phyloP scores from a whole-genome alignment of 2,113 vertebrate genomes.

The Hippocampus comes region DNA sequence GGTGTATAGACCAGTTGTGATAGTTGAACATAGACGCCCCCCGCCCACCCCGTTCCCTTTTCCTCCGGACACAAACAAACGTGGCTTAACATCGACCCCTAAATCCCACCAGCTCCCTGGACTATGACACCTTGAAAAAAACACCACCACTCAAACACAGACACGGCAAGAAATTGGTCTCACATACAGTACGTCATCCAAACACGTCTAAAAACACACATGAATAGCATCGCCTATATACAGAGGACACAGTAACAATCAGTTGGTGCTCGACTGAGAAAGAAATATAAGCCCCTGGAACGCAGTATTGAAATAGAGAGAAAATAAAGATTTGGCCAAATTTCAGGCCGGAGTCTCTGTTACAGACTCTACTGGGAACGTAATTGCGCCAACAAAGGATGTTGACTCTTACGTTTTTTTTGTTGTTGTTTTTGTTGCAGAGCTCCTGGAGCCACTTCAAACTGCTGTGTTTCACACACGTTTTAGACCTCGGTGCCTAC shows the following conservation, averaged over 20 bases:
- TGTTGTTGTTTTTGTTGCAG: conserved; percentile 6
- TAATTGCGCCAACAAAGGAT: not conserved
- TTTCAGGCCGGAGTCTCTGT: conserved; percentile 18
- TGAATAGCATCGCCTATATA: conserved; percentile 69
- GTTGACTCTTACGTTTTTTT: conserved; percentile 1
- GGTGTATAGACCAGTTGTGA: conserved; percentile 75
- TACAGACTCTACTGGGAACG: conserved; percentile 30
- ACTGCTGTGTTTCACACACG: conserved; percentile 47
- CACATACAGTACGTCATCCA: conserved; percentile 67
- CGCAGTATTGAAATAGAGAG: conserved; percentile 30
- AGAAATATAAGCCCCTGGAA: conserved; percentile 47
- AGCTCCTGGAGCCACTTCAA: conserved; percentile 42
- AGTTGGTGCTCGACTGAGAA: conserved; percentile 51
- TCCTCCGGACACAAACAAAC: conserved; percentile 60
- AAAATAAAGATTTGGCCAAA: conserved; percentile 35
- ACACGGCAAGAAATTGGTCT: conserved; percentile 67
- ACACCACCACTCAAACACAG: conserved; percentile 71
- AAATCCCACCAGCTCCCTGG: conserved; percentile 54
- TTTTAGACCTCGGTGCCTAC: not conserved
- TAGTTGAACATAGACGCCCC: conserved; percentile 53
- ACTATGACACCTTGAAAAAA: conserved; percentile 69
- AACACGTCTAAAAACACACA: conserved; percentile 70
- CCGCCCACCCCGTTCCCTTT: conserved; percentile 16
- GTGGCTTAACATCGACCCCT: conserved; percentile 61
- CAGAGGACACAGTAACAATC: conserved; percentile 72